A percentile compares a stretch with the other conserved stretches of the same genome.
These are phyloP conservation scores for Malacoraja senta DNA, from an alignment of 2,797 vertebrate genomes.

Conservation along the genomic window DNA sequence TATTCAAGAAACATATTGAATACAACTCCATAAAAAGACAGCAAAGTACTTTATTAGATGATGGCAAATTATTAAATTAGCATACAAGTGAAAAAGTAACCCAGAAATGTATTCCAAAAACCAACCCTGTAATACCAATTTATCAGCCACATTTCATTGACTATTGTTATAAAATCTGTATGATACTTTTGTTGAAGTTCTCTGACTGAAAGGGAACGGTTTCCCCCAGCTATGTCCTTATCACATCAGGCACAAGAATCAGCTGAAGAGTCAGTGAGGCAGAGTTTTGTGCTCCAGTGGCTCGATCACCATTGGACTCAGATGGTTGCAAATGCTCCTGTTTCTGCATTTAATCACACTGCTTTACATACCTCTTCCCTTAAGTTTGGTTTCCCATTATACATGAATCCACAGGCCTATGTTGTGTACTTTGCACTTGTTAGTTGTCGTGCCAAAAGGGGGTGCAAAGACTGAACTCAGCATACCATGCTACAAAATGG, in stretches of 20 bases:
- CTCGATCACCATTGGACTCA: background rate
- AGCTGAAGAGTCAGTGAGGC: background rate
- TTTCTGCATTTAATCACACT: slow-evolving; percentile 3
- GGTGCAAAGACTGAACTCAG: background rate
- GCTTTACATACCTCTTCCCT: background rate
- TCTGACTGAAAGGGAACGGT: background rate
- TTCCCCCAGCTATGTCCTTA: background rate
- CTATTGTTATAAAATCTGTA: background rate
- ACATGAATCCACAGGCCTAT: background rate
- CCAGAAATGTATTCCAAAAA: slow-evolving; percentile 30
- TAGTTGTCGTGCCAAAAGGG: background rate
- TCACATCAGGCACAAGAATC: background rate
- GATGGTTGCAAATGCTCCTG: background rate
- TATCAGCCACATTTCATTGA: background rate
- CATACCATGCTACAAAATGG: background rate
- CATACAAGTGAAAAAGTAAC: slow-evolving; percentile 31
- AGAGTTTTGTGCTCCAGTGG: background rate
- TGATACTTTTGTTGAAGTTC: background rate
- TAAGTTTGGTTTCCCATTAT: background rate
- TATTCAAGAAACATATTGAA: background rate
- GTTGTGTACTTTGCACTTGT: background rate
- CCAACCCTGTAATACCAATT: slow-evolving; percentile 30
- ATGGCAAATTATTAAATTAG: slow-evolving; percentile 38
- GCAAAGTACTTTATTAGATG: slow-evolving; percentile 33
- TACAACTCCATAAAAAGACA: slow-evolving; percentile 34